These are phyloP conservation scores for Watsonalla cultraria DNA, from an alignment of 2,888 invertebrate species.

Conservation along the genomic window DNA sequence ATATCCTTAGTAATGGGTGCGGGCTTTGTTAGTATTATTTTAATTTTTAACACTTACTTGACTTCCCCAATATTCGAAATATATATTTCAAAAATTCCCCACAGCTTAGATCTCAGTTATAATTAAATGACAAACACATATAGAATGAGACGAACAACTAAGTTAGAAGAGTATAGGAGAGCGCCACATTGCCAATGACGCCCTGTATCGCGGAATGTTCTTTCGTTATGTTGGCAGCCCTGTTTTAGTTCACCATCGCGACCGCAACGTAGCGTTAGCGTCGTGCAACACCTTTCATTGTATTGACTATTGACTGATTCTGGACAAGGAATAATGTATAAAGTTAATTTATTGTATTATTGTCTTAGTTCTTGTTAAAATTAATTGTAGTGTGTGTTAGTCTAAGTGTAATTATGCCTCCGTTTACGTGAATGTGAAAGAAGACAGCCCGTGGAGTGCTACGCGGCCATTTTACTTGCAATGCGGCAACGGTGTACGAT, in stretches of 20 bases:
- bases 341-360: constrained; percentile 81
- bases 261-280: constrained; percentile 79
- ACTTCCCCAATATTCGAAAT: too few relatives aligned
- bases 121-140: too few relatives aligned
- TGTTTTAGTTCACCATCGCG: constrained; percentile 77
- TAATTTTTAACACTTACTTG: too few relatives aligned
- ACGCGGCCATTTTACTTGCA: constrained; percentile 85
- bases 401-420: constrained; percentile 75
- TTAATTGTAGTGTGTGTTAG: constrained; percentile 71
- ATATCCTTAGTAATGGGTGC: constrained; percentile 19
- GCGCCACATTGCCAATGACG: constrained; percentile 73
- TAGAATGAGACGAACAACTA: constrained; percentile 44
- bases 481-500: constrained; percentile 85
- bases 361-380: constrained; percentile 72
- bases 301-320: constrained; percentile 86
- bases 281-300: constrained; percentile 85
- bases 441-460: constrained; percentile 76
- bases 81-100: too few relatives aligned
- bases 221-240: constrained; percentile 59
- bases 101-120: too few relatives aligned
- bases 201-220: constrained; percentile 66
- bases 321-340: constrained; percentile 81
- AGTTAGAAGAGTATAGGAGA: constrained; percentile 46
- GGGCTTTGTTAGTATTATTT: constrained; percentile 12
- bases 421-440: constrained; percentile 75